These are phyloP conservation scores for Nematolebias whitei DNA, from an alignment of 2,113 vertebrate genomes.

Conservation along the genomic window DNA sequence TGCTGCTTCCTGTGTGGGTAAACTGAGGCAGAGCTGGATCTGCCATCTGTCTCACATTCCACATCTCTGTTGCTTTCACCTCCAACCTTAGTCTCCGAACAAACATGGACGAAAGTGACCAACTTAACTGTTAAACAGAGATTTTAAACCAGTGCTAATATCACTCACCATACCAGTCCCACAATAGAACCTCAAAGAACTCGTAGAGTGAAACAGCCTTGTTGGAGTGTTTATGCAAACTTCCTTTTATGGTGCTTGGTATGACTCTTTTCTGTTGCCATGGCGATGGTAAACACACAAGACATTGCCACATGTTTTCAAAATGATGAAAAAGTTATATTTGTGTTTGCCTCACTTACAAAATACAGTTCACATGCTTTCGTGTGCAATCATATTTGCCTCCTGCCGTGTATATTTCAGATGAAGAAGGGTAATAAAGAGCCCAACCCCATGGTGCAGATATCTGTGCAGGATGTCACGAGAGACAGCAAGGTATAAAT, in stretches of 20 bases:
- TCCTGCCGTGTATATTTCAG: conserved; percentile 67
- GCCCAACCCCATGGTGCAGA: conserved; percentile 88
- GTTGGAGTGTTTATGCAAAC: conserved; percentile 25
- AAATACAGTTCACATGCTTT: conserved; percentile 1
- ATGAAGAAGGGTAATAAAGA: conserved; percentile 89
- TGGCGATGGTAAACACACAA: conserved; percentile 20
- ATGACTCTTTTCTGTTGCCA: conserved; percentile 42
- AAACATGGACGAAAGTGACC: not conserved
- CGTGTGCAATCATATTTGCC: conserved; percentile 6
- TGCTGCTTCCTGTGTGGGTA: conserved; percentile 62
- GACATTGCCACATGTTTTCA: conserved; percentile 26
- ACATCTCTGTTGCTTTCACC: conserved; percentile 12
- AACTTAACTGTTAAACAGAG: conserved; percentile 1
- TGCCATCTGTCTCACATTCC: conserved; percentile 50
- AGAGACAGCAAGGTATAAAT: conserved; percentile 86
- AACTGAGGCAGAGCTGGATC: conserved; percentile 21
- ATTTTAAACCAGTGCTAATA: not conserved
- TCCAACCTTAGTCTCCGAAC: not conserved
- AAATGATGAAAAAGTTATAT: conserved; percentile 14
- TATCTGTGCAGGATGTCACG: conserved; percentile 87
- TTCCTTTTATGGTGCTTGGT: conserved; percentile 33
- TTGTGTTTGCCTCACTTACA: conserved; percentile 15
- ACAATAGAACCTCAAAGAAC: not conserved
- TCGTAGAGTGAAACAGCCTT: not conserved
- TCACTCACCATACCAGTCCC: not conserved